phyloP scores from a whole-genome alignment of 2,113 vertebrate genomes.

The Triplophysa siluroides region DNA sequence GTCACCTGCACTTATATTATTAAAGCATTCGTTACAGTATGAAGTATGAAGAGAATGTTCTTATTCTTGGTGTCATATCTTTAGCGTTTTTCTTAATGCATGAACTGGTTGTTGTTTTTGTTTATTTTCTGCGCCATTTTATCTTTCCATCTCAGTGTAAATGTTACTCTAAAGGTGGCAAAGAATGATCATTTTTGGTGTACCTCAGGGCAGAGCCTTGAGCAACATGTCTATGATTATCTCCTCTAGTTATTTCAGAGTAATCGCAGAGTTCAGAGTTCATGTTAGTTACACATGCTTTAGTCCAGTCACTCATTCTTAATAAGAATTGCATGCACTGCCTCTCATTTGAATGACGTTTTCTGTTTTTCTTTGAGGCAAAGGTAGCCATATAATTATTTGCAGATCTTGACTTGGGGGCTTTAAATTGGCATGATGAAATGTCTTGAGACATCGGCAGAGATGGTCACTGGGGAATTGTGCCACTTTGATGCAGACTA shows the following conservation, averaged over 20 bases:
- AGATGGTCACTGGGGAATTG: slow-evolving; percentile 14
- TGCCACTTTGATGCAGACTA: slow-evolving; percentile 33
- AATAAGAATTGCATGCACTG: not conserved
- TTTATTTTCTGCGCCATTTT: not conserved
- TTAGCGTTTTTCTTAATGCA: too few species aligned
- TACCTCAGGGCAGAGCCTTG: too few species aligned
- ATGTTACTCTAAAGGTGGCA: too few species aligned
- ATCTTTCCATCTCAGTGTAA: not conserved
- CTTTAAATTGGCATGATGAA: slow-evolving; percentile 1
- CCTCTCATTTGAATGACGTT: not conserved
- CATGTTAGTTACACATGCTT: not conserved
- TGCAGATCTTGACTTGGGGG: not conserved
- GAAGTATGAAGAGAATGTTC: too few species aligned
- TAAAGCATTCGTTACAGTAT: too few species aligned
- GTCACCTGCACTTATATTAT: too few species aligned
- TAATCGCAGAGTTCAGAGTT: not conserved
- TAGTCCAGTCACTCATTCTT: not conserved
- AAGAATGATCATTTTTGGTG: too few species aligned
- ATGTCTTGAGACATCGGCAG: not conserved
- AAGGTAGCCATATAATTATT: slow-evolving; percentile 1
- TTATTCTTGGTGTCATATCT: too few species aligned
- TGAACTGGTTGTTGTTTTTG: not conserved
- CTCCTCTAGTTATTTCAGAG: not conserved
- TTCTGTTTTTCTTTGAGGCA: not conserved
- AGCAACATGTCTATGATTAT: not conserved